Base-by-base conservation (phyloP, 2,888 invertebrate species). In the Pyrrhia umbra region DNA sequence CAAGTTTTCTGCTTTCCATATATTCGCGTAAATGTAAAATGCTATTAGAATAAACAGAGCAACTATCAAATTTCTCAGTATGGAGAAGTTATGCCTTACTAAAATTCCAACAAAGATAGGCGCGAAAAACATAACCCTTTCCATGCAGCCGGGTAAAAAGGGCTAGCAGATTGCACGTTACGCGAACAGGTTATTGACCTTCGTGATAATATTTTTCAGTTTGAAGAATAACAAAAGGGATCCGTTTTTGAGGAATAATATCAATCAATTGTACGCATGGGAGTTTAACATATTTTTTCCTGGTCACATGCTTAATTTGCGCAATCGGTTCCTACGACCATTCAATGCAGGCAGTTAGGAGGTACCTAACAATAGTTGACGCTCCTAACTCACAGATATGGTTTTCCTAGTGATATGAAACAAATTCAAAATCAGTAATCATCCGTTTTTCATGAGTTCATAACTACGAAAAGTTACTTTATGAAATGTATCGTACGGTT, bases 401-500 rank as follows among this genome's bases (percentile, higher is more conserved):
- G 30, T 23, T 34, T 16, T 34, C 20, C 30, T 9, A 45, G 23
- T 13, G 9, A 1, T 27, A n/a, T n/a, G 1, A 3, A n/a, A n/a
- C n/a, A 13, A 9, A 13, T 30, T 30, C 3, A 30, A 30, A 30
- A 30, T 30, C 30, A 10, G 13, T n/a, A n/a, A 34, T 34, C n/a
- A n/a, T n/a, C 3, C 9, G 10, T 27, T 15, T 37, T 23, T 42
- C 30, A 27, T n/a, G n/a, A 37, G 15, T 49, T 21, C 16, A 40
- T 49, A 23, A 18, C 30, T 16, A 47, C 6, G 25, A 34, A 45
- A 46, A 65, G 46, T 20, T 1, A 46, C 50, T 62, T 58, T 37
- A 64, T 34, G 37, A 67, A 72, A 52, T 64, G 16, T 58, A 46
- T 65, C 56, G 67, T 72, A 67, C 55, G 34, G 45, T 68, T 79